Percentiles rank a stretch among this genome's conserved stretches.
Conservation (phyloP, 2,113 vertebrate genomes). For the Melanerpes formicivorus region DNA sequence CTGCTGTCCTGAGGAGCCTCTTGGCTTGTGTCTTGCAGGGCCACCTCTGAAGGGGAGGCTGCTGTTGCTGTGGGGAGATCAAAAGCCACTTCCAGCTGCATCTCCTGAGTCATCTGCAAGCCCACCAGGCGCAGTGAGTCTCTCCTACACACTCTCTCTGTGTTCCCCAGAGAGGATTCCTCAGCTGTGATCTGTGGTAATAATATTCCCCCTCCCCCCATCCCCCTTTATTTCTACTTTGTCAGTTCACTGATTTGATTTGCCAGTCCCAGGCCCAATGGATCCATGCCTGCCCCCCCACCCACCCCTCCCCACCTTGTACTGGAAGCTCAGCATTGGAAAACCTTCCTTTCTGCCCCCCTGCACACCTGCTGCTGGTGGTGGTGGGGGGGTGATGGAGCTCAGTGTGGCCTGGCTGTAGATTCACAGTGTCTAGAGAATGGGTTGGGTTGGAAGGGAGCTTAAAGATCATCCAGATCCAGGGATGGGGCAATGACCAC, state of each 20-base stretch:
- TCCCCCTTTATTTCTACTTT: not conserved
- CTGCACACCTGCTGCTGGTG: not conserved
- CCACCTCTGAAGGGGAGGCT: not conserved
- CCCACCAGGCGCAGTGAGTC: slow-evolving; percentile 42
- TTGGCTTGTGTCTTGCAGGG: slow-evolving; percentile 42
- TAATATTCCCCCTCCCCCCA: not conserved
- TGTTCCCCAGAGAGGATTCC: not conserved
- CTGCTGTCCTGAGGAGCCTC: not conserved
- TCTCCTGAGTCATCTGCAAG: not conserved
- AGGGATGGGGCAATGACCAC: too few relatives aligned
- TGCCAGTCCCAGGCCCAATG: not conserved
- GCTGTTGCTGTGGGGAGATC: not conserved
- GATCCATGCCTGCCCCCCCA: too few relatives aligned
- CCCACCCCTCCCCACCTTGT: not conserved
- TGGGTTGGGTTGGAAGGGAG: too few relatives aligned
- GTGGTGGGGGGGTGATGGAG: not conserved
- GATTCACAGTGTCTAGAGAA: too few relatives aligned
- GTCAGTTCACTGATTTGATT: not conserved
- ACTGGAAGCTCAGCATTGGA: not conserved
- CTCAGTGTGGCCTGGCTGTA: not conserved
- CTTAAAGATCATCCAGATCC: too few relatives aligned
- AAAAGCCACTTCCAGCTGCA: not conserved
- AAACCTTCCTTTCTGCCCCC: not conserved
- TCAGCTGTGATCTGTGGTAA: not conserved
- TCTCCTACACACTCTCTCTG: not conserved